phyloP scores from a whole-genome alignment of 2,888 invertebrate genomes.

The Tricholauxania praeusta region DNA sequence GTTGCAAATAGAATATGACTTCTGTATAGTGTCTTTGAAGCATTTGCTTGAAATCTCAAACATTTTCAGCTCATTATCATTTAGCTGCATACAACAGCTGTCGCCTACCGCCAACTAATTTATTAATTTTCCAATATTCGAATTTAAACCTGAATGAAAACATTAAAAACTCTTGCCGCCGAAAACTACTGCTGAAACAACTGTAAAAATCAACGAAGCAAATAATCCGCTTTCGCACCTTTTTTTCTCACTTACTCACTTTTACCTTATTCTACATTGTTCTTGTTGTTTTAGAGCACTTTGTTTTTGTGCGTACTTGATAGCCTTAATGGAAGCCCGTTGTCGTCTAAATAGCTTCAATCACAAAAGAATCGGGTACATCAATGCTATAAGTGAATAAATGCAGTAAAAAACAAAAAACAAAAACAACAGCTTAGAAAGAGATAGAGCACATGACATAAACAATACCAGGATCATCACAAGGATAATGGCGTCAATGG shows the following conservation, averaged over 20 bases:
- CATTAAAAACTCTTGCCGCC: too few species aligned
- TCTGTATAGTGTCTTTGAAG: too few species aligned
- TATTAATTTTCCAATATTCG: too few species aligned
- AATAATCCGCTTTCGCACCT: constrained; percentile 39
- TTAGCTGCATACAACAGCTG: too few species aligned
- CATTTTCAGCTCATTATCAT: too few species aligned
- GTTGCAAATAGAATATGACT: too few species aligned
- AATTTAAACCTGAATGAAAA: too few species aligned
- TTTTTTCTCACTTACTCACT: neutral
- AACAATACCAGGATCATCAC: constrained; percentile 5
- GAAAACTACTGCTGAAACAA: constrained; percentile 24
- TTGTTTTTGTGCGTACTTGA: too few species aligned
- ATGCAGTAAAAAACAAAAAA: neutral
- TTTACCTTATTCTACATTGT: neutral
- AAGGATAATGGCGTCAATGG: constrained; percentile 15
- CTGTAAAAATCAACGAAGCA: constrained; percentile 29
- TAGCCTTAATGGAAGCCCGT: constrained; percentile 3
- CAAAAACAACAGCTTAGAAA: constrained; percentile 9
- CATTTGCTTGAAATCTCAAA: too few species aligned
- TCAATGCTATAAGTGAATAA: neutral
- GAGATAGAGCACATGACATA: neutral
- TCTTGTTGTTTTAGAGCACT: neutral
- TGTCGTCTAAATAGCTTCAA: neutral
- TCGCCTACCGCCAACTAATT: too few species aligned
- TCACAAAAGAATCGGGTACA: neutral